Percentiles rank a stretch among this genome's conserved stretches.
Conservation (phyloP, 2,797 vertebrate genomes). For the Phoxinus dragarum region DNA sequence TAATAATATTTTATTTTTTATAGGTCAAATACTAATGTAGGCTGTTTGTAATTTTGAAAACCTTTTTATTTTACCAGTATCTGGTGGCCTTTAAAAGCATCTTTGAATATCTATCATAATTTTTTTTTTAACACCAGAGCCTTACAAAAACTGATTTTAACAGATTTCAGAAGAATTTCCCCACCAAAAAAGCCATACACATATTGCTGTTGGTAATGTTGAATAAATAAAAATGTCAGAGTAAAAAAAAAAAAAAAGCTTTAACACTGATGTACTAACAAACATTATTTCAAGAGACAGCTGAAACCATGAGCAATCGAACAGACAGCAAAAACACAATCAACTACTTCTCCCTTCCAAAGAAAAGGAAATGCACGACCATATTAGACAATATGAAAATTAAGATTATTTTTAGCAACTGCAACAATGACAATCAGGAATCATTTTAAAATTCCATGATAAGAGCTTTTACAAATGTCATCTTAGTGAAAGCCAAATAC, state of each 20-base stretch:
- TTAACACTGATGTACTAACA: background rate
- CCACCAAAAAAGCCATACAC: background rate
- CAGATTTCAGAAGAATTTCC: background rate
- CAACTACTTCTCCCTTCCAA: background rate
- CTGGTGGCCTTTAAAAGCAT: background rate
- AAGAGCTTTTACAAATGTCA: constrained; percentile 51
- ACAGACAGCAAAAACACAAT: background rate
- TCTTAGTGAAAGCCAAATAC: constrained; percentile 45
- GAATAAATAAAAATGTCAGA: background rate
- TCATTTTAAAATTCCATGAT: constrained; percentile 54
- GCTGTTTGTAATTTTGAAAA: background rate
- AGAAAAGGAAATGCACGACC: background rate
- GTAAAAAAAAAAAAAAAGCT: background rate
- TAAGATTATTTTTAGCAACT: constrained; percentile 25
- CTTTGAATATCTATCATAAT: background rate
- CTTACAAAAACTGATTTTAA: background rate
- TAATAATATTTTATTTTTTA: background rate
- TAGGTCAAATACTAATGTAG: background rate
- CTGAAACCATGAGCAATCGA: background rate
- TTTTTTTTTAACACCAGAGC: background rate
- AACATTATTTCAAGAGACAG: background rate
- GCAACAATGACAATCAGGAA: constrained; percentile 51
- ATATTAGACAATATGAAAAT: constrained; percentile 39
- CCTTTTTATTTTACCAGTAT: background rate
- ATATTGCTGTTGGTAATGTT: background rate